These are phyloP conservation scores for Aethina tumida DNA, from an alignment of 1,140 invertebrate genomes.

Conservation along the genomic window DNA sequence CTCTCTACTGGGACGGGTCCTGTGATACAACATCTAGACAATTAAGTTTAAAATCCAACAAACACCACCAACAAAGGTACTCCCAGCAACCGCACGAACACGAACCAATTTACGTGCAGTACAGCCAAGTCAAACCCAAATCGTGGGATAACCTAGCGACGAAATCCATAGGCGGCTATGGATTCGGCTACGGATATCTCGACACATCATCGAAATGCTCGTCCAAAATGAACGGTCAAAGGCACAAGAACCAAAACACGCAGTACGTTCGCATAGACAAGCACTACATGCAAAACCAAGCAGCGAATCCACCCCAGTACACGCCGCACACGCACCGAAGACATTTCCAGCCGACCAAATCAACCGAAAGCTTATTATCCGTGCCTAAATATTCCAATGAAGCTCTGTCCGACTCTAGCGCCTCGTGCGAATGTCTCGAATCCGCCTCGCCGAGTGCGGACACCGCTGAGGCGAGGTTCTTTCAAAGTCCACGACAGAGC, in stretches of 20 bases:
- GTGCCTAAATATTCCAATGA: slow-evolving; percentile 47
- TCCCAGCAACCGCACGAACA: slow-evolving; percentile 34
- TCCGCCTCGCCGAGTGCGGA: slow-evolving; percentile 28
- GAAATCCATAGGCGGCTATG: slow-evolving; percentile 71
- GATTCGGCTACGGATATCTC: slow-evolving; percentile 73
- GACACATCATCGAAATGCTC: slow-evolving; percentile 42
- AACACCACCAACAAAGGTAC: slow-evolving; percentile 29
- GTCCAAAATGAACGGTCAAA: slow-evolving; percentile 18
- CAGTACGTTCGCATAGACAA: slow-evolving; percentile 28
- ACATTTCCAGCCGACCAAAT: slow-evolving; percentile 58
- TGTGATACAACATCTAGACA: slow-evolving; percentile 36
- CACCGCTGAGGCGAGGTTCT: slow-evolving; percentile 36
- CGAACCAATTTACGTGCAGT: slow-evolving; percentile 43
- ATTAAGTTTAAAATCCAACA: slow-evolving; percentile 32
- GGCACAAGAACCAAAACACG: slow-evolving; percentile 15
- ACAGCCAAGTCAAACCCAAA: slow-evolving; percentile 61
- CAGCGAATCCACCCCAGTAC: slow-evolving; percentile 32
- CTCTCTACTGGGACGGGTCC: slow-evolving; percentile 67
- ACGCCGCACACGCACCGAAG: slow-evolving; percentile 38
- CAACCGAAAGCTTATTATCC: slow-evolving; percentile 63
- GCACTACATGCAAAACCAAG: slow-evolving; percentile 11
- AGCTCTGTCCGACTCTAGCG: slow-evolving; percentile 49
- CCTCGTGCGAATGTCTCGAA: slow-evolving; percentile 59
- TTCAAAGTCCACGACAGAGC: slow-evolving; percentile 37
- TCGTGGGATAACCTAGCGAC: slow-evolving; percentile 76